Evolutionary conservation across 2,797 vertebrate species (phyloP), one percentile per base, ranked within the genome.

Genomic region (Limosa lapponica): DNA sequence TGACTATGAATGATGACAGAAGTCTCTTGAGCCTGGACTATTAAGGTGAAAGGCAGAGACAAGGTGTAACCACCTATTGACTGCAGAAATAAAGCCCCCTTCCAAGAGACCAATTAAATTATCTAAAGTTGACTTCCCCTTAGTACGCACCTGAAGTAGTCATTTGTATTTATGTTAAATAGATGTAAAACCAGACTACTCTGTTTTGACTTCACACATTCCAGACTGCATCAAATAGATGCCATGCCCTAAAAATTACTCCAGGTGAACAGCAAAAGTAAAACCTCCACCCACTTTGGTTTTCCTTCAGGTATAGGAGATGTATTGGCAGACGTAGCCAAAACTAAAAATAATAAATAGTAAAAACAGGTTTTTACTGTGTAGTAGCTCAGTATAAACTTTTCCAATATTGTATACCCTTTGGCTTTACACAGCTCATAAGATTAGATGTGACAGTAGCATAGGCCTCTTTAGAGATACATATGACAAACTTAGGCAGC

Each of bases 91-190:
- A 79, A 94, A 94, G 30, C 15, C 54, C 13, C 36, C 51, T 93
- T 93, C 84, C 66, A 80, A 89, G 74, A 91, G 51, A 84, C 39
- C 55, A 82, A 48, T 87, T 91, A 92, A 82, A 44, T 89, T 87
- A 90, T 48, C 62, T 55, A 79, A 82, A 3, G 7, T 23, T 73
- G 82, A 67, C 41, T 93, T 61, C 20, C 37, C 44, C 24, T 84
- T 64, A 89, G 67, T 32, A 86, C 46, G 37, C 59, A 65, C 28
- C 44, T 73, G 65, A 80, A 85, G 44, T 32, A 85, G 59, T 66
- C n/a, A 93, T 88, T 67, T 89, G 67, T 85, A 70, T 87, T 88
- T 95, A 86, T 73, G 66, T 44, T 84, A 85, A 96, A 87, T 2
- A 83, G 66, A 73, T 27, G 46, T 69, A 87, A 90, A 92, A 46